Percentiles rank a stretch among this genome's conserved stretches.
Conservation (phyloP, 2,888 invertebrate species). For the Xiphydria camelus region DNA sequence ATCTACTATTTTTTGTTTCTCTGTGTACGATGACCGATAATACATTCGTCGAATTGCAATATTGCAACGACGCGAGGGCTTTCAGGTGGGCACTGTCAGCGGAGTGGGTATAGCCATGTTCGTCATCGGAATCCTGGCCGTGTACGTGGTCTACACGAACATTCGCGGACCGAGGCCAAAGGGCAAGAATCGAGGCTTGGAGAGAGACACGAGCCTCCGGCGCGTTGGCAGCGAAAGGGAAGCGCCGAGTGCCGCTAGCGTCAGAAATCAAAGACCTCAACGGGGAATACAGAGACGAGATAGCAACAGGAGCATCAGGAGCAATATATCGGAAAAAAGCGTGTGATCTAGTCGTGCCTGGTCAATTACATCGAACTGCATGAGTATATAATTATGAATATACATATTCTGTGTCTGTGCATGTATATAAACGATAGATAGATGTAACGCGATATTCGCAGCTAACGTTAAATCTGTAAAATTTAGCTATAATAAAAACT, state of each 20-base stretch:
- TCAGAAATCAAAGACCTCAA: constrained; percentile 16
- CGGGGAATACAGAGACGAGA: constrained; percentile 38
- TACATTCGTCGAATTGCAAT: not conserved
- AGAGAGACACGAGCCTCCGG: constrained; percentile 43
- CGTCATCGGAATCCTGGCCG: constrained; percentile 47
- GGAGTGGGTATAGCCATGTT: constrained; percentile 53
- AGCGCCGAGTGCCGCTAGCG: constrained; percentile 17
- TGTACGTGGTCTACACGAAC: constrained; percentile 48
- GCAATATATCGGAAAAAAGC: constrained; percentile 49
- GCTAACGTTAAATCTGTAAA: no score
- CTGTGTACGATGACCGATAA: no score
- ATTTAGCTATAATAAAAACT: no score
- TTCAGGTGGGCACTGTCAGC: constrained; percentile 47
- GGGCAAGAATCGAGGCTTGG: constrained; percentile 26
- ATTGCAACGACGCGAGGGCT: not conserved
- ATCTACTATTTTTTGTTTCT: no score
- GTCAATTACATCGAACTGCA: no score
- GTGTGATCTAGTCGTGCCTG: constrained; percentile 40
- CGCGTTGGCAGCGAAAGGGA: constrained; percentile 45
- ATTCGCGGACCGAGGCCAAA: constrained; percentile 44
- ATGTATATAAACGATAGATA: no score
- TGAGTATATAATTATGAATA: no score
- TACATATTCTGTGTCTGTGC: no score
- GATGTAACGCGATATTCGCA: no score
- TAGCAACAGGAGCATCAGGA: constrained; percentile 45